A percentile compares a stretch with the other conserved stretches of the same genome.
Conservation (phyloP, 1,140 invertebrate species). For the Sarcophaga bullata region DNA sequence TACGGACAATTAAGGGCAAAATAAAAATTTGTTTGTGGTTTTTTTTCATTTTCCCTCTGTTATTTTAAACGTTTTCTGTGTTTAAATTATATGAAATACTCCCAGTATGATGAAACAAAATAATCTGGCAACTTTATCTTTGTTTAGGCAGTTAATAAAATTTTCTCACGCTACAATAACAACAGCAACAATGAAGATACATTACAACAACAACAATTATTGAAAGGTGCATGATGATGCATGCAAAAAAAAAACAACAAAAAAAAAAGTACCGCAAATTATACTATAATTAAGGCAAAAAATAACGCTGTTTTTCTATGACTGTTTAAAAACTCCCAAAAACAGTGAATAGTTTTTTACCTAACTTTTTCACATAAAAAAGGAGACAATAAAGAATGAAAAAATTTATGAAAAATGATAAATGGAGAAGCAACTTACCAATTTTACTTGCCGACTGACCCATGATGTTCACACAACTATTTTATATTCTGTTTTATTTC, state of each 20-base stretch:
- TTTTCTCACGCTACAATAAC: slow-evolving; percentile 37
- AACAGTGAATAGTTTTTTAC: background rate
- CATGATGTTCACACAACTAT: slow-evolving; percentile 43
- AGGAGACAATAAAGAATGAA: background rate
- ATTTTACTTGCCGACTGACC: slow-evolving; percentile 63
- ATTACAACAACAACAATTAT: slow-evolving; percentile 26
- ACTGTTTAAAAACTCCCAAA: background rate
- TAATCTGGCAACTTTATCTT: background rate
- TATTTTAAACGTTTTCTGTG: too few relatives aligned
- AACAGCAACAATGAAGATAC: slow-evolving; percentile 54
- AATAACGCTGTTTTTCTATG: background rate
- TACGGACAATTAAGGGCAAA: too few relatives aligned
- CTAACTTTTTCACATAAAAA: background rate
- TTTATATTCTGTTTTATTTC: slow-evolving; percentile 33
- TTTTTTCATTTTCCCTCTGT: too few relatives aligned
- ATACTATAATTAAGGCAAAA: background rate
- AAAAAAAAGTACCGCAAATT: slow-evolving; percentile 17
- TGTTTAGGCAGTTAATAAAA: slow-evolving; percentile 10
- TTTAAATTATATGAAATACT: too few relatives aligned
- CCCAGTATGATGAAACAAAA: too few relatives aligned
- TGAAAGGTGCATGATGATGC: slow-evolving; percentile 26
- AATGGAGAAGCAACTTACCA: slow-evolving; percentile 51
- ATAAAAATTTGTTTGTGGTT: too few relatives aligned
- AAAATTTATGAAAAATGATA: slow-evolving; percentile 1
- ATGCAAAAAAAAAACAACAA: background rate